Evolutionary conservation across 1,140 invertebrate genomes (phyloP).

Genomic region (Brachionus plicatilis): DNA sequence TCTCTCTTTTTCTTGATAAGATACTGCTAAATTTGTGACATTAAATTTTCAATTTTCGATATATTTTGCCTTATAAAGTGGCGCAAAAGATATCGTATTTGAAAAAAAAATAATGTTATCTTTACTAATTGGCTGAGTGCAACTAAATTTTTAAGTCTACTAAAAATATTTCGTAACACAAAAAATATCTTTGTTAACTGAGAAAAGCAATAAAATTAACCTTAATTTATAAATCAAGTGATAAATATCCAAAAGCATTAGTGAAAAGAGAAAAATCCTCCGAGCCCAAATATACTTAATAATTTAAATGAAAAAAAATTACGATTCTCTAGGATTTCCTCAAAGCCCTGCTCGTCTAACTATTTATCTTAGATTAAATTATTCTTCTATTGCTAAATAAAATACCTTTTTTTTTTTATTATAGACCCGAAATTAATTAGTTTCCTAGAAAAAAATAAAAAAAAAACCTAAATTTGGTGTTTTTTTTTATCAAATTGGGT

Average conservation of each 20-base stretch:
- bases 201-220: background rate
- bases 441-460: background rate
- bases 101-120: background rate
- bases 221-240: background rate
- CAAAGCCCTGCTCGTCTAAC: background rate
- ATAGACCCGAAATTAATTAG: background rate
- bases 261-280: background rate
- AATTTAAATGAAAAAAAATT: background rate
- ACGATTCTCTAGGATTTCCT: background rate
- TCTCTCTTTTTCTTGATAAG: background rate
- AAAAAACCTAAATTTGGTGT: background rate
- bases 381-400: background rate
- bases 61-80: background rate
- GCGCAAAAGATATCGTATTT: background rate
- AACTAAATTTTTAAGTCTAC: background rate
- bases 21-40: background rate
- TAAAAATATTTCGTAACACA: background rate
- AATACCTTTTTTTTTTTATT: background rate
- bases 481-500: conserved; percentile 15
- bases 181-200: background rate
- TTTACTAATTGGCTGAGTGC: background rate
- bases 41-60: background rate
- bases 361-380: background rate
- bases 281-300: background rate
- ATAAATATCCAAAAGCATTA: background rate